Evolutionary conservation across 1,140 invertebrate genomes (phyloP).

Genomic region (Notospermus geniculatus): DNA sequence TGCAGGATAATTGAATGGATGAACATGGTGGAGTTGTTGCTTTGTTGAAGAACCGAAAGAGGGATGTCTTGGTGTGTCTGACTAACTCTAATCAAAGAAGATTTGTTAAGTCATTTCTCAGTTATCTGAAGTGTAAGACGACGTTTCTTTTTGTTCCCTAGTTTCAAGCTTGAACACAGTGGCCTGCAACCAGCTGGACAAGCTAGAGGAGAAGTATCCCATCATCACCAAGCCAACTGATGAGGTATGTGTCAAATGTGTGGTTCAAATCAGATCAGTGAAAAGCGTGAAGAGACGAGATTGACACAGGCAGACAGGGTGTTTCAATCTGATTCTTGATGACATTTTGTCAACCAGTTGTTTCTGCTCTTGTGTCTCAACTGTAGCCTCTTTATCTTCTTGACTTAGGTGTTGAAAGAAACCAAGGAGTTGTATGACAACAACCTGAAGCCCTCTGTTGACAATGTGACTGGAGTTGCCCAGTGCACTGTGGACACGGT

Average conservation of each 20-base stretch:
- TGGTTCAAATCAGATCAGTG: too few species aligned
- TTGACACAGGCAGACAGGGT: too few species aligned
- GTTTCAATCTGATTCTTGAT: too few species aligned
- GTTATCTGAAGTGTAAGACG: slow-evolving; percentile 1
- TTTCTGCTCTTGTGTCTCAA: too few species aligned
- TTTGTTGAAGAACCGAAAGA: not conserved
- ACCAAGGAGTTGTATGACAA: slow-evolving; percentile 28
- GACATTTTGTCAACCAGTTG: too few species aligned
- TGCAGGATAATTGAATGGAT: not conserved
- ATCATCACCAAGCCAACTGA: slow-evolving; percentile 33
- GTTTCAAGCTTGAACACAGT: slow-evolving; percentile 19
- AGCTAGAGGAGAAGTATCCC: slow-evolving; percentile 34
- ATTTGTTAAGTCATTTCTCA: not conserved
- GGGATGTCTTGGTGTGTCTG: not conserved
- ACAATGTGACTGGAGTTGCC: slow-evolving; percentile 28
- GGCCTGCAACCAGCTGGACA: slow-evolving; percentile 32
- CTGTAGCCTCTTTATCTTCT: too few species aligned
- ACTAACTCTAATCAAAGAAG: too few species aligned
- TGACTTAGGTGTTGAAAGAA: slow-evolving; percentile 30
- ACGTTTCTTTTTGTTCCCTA: slow-evolving; percentile 9
- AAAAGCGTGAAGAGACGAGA: too few species aligned
- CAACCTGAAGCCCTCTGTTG: slow-evolving; percentile 30
- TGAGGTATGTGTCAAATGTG: slow-evolving; percentile 24
- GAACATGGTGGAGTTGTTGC: not conserved
- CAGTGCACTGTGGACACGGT: slow-evolving; percentile 25